Percentiles rank a stretch among this genome's conserved stretches.
phyloP scores from a whole-genome alignment of 2,113 vertebrate species.

The Psittacara wagleri region DNA sequence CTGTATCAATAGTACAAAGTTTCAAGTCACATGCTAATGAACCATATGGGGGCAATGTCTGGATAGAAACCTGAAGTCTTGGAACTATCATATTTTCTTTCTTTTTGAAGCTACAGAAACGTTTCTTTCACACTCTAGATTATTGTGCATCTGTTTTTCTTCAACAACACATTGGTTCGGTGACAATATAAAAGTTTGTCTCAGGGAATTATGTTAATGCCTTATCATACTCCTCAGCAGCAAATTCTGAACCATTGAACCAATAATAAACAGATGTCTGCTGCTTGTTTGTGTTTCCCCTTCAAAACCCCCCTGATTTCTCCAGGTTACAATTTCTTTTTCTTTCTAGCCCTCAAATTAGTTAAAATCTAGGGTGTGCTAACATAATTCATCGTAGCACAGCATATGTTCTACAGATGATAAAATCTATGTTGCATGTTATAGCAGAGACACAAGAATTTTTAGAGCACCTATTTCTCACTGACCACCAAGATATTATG shows the following conservation, averaged over 20 bases:
- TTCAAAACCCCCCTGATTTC: neutral
- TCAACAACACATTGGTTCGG: neutral
- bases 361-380: neutral
- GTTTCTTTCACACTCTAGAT: neutral
- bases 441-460: neutral
- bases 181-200: neutral
- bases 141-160: neutral
- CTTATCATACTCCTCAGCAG: neutral
- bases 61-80: neutral
- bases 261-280: neutral
- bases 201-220: neutral
- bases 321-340: neutral
- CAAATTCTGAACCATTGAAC: neutral
- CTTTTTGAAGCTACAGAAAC: neutral
- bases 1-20: neutral
- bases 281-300: neutral
- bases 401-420: neutral
- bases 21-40: neutral
- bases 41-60: fast-evolving
- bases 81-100: neutral
- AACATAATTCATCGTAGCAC: neutral
- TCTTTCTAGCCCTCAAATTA: neutral
- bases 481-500: neutral
- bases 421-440: neutral
- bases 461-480: neutral